phyloP scores from a whole-genome alignment of 2,888 invertebrate genomes.

The Cancer borealis region DNA sequence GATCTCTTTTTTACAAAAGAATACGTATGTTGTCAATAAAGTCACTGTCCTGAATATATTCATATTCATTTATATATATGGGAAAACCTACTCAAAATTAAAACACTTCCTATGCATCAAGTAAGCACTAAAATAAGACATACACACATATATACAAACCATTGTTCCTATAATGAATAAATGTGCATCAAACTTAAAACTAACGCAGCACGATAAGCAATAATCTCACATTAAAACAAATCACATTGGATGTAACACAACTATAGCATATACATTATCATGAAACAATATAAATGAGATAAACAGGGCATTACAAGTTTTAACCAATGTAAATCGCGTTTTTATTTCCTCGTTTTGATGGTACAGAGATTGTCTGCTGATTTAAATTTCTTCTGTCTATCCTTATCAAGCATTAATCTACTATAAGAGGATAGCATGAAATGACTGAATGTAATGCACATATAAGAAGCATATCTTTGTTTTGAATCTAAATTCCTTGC shows the following conservation, averaged over 20 bases:
- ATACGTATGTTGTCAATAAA: background rate
- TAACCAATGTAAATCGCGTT: background rate
- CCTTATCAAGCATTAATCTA: background rate
- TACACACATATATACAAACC: conserved; percentile 29
- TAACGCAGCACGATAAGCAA: background rate
- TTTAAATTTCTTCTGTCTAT: background rate
- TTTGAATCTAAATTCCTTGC: background rate
- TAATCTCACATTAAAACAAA: conserved; percentile 2
- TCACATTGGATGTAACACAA: background rate
- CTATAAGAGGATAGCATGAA: background rate
- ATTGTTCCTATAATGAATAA: background rate
- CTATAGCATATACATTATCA: background rate
- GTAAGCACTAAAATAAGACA: background rate
- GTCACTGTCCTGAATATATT: background rate
- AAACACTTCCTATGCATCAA: background rate
- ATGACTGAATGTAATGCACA: background rate
- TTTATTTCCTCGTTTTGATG: background rate
- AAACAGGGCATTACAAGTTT: background rate
- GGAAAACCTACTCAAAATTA: background rate
- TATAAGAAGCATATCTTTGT: background rate
- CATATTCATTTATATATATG: background rate
- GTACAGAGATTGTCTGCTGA: background rate
- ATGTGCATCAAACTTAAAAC: conserved; percentile 35
- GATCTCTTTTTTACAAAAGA: background rate
- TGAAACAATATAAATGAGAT: background rate